Evolutionary conservation across 2,888 invertebrate species (phyloP).

Genomic region (Folsomia candida): DNA sequence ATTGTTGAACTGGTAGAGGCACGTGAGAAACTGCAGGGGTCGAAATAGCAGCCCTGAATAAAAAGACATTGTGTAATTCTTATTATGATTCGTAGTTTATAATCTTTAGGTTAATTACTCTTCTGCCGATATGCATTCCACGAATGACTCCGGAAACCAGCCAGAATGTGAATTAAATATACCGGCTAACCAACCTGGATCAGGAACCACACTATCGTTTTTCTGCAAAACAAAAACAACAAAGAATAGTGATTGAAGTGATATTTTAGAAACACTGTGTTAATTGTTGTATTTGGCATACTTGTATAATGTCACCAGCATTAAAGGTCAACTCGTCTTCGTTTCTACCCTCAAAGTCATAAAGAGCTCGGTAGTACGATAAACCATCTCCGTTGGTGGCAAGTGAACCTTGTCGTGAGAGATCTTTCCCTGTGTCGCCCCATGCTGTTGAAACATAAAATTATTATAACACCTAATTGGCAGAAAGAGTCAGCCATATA

Average conservation of each 20-base stretch:
- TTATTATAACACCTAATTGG: too few species aligned
- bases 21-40: background rate
- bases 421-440: constrained; percentile 60
- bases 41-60: background rate
- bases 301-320: constrained; percentile 87
- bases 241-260: background rate
- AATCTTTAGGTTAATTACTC: constrained; percentile 23
- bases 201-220: constrained; percentile 59
- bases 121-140: constrained; percentile 59
- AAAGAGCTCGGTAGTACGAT: constrained; percentile 77
- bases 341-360: constrained; percentile 88
- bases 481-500: too few species aligned
- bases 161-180: constrained; percentile 85
- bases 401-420: constrained; percentile 49
- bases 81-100: background rate
- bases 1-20: background rate
- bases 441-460: too few species aligned
- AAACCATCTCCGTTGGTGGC: constrained; percentile 52
- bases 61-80: background rate
- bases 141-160: constrained; percentile 96
- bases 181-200: constrained; percentile 97
- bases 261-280: background rate
- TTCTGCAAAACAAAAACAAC: constrained; percentile 23
- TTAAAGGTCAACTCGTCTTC: constrained; percentile 88
- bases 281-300: constrained; percentile 10